Evolutionary conservation across 2,113 vertebrate genomes (phyloP), one percentile per base, ranked within the genome.

Genomic region (Neopipo cinnamomea): DNA sequence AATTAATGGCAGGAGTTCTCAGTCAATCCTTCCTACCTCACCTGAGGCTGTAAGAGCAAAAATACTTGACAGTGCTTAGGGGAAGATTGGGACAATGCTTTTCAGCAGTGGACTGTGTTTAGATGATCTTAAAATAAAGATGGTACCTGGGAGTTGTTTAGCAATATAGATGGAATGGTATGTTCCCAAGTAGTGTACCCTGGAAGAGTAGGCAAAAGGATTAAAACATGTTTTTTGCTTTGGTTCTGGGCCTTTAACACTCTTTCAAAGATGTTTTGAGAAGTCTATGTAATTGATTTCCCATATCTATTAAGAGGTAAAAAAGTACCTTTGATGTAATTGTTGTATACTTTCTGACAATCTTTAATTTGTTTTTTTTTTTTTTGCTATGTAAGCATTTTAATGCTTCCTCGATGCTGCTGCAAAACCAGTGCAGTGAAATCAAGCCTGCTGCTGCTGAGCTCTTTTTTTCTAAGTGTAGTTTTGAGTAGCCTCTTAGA

Each of bases 21-120:
- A 44, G 25, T 35, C 14, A 56, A 1, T n/a, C 3, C 4, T 73
- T 3, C 0, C 2, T 82, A 46, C 6, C 4, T 20, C 8, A n/a
- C 19, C 24, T 2, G 3, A 47, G n/a, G 13, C 0, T 79, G 9
- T 33, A 3, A 30, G 28, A 66, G 27, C 35, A 35, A 11, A 49
- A 49, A 49, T 39, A 41, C 19, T 25, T 58, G 37, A 18, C 12
- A 22, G 21, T 65, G 27, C 17, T 35, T 68, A 35, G 5, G 4
- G 15, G 21, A 67, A 19, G 44, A 85, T 6, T 33, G 14, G 8
- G 8, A 70, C 42, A 74, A 8, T 35, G 9, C 10, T 78, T 79
- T 59, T 95, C 15, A 35, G 3, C 3, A 1, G 2, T 2, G 2
- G 11, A 9, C 25, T 73, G 12, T 22, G 3, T 19, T 59, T 47